Conservation (phyloP, 2,888 invertebrate genomes). For the Podabrus alpinus region DNA sequence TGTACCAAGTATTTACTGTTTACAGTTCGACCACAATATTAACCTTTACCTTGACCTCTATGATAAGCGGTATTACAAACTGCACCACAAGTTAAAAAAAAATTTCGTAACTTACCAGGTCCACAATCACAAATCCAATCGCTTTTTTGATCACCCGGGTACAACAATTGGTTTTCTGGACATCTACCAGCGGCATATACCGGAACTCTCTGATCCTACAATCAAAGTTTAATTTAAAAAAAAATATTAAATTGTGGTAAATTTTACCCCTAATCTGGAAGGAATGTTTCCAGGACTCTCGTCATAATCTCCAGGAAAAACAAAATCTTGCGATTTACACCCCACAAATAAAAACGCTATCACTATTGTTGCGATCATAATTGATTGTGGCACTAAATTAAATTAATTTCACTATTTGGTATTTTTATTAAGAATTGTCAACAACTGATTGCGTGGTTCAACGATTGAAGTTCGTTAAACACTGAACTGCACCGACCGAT, state of each 20-base stretch:
- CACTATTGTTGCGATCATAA: background rate
- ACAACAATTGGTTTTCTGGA: slow-evolving; percentile 66
- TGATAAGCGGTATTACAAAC: background rate
- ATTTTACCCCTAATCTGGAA: slow-evolving; percentile 11
- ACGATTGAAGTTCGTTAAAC: background rate
- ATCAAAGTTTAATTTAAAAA: background rate
- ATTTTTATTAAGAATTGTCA: background rate
- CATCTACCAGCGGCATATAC: slow-evolving; percentile 64
- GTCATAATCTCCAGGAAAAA: slow-evolving; percentile 9
- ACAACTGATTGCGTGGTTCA: background rate
- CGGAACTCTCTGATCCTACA: slow-evolving; percentile 53
- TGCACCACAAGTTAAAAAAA: background rate
- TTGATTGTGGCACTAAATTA: background rate
- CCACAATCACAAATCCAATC: slow-evolving; percentile 70
- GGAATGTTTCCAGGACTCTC: slow-evolving; percentile 8
- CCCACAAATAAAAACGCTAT: background rate
- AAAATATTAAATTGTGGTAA: background rate
- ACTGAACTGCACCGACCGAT: background rate
- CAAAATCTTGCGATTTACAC: slow-evolving; percentile 10
- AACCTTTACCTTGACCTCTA: background rate
- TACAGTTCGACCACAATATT: background rate
- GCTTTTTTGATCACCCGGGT: slow-evolving; percentile 67
- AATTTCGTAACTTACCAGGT: slow-evolving; percentile 54
- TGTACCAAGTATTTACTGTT: too few species aligned
- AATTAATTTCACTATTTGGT: background rate